phyloP scores from a whole-genome alignment of 1,140 invertebrate species.

The Eufriesea mexicana region DNA sequence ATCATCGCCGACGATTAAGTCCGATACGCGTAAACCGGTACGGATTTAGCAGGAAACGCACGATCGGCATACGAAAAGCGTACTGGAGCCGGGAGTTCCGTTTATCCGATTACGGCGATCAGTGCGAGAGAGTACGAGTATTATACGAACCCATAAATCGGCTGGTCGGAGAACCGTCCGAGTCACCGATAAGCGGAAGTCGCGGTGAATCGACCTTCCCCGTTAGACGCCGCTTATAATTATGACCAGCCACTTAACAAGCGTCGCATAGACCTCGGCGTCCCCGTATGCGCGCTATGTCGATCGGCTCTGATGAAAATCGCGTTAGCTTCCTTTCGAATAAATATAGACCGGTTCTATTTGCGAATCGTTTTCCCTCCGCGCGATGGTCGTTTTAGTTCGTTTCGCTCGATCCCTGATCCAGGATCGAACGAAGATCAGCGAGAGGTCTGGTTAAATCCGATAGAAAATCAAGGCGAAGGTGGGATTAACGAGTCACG shows the following conservation, averaged over 20 bases:
- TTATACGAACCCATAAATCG: slow-evolving; percentile 10
- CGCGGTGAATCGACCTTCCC: slow-evolving; percentile 30
- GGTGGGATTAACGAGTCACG: not conserved
- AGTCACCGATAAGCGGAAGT: slow-evolving; percentile 37
- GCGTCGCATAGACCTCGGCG: not conserved
- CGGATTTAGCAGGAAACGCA: slow-evolving; percentile 8
- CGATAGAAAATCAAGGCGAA: not conserved
- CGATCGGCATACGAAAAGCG: not conserved
- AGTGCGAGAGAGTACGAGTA: not conserved
- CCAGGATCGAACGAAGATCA: not conserved
- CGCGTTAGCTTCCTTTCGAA: slow-evolving; percentile 18
- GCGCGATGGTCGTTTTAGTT: not conserved
- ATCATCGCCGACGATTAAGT: slow-evolving; percentile 12
- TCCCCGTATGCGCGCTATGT: not conserved
- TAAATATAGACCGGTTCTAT: not conserved
- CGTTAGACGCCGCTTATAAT: slow-evolving; percentile 39
- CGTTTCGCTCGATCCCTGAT: not conserved
- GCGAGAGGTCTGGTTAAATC: not conserved
- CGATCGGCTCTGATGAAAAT: slow-evolving; percentile 1
- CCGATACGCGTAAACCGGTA: not conserved
- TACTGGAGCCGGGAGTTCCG: not conserved
- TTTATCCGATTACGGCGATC: not conserved
- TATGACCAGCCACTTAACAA: slow-evolving; percentile 29
- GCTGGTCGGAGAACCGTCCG: not conserved
- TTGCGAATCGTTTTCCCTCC: not conserved